These are phyloP conservation scores for Drosophila willistoni DNA, from an alignment of 1,140 invertebrate species.

Conservation along the genomic window DNA sequence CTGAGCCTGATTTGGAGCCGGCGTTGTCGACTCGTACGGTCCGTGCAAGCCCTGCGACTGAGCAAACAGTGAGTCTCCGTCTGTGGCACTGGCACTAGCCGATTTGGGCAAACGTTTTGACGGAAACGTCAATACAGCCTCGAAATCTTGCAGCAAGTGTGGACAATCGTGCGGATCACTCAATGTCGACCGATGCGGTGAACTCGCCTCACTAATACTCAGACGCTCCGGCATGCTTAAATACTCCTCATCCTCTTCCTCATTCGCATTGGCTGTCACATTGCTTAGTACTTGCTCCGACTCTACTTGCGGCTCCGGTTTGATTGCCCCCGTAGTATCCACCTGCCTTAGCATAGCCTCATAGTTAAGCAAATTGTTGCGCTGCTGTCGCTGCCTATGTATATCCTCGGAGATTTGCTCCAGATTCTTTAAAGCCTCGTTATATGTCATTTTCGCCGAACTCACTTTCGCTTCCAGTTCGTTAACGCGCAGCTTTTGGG, in stretches of 20 bases:
- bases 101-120: slow-evolving; percentile 79
- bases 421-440: slow-evolving; percentile 92
- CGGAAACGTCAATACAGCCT: slow-evolving; percentile 70
- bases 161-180: slow-evolving; percentile 82
- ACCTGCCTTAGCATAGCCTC: slow-evolving; percentile 70
- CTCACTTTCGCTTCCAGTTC: slow-evolving; percentile 90
- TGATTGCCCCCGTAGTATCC: slow-evolving; percentile 43
- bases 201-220: slow-evolving; percentile 57
- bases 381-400: slow-evolving; percentile 85
- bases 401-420: slow-evolving; percentile 98
- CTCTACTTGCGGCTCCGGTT: slow-evolving; percentile 40
- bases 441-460: slow-evolving; percentile 92
- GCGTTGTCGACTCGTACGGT: slow-evolving; percentile 70
- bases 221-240: slow-evolving; percentile 83
- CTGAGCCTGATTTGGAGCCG: slow-evolving; percentile 56
- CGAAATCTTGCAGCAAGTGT: slow-evolving; percentile 76
- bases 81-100: slow-evolving; percentile 73
- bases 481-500: slow-evolving; percentile 92
- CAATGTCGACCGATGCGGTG: slow-evolving; percentile 50
- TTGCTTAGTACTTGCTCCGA: slow-evolving; percentile 1
- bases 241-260: slow-evolving; percentile 77
- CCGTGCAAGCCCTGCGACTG: slow-evolving; percentile 67
- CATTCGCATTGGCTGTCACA: neutral
- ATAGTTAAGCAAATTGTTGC: slow-evolving; percentile 73
- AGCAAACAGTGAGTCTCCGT: slow-evolving; percentile 62